Conservation (phyloP, 2,113 vertebrate species). For the Rhinolophus ferrumequinum region DNA sequence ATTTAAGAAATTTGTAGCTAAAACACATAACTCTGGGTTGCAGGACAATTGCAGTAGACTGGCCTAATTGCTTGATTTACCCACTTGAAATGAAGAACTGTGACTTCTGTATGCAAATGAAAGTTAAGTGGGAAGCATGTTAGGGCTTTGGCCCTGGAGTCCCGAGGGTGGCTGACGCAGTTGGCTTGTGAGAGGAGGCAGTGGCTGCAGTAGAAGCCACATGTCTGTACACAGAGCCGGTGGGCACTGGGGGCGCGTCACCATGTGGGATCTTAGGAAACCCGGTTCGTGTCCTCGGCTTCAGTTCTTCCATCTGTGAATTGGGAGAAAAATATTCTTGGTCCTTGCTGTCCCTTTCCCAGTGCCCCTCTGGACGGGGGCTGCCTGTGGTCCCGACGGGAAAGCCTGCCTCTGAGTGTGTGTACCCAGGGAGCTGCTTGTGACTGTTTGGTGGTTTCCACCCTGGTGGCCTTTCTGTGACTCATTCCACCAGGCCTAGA, state of each 20-base stretch:
- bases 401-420: too few relatives aligned
- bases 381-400: neutral
- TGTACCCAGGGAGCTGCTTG: too few relatives aligned
- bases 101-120: constrained; percentile 39
- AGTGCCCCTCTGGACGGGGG: neutral
- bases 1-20: neutral
- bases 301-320: neutral
- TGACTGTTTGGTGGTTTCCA: neutral
- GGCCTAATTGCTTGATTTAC: constrained; percentile 30
- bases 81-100: neutral
- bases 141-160: neutral
- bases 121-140: neutral
- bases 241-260: neutral
- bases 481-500: neutral
- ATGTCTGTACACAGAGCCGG: too few relatives aligned
- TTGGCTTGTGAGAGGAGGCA: neutral
- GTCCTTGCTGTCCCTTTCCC: neutral
- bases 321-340: neutral
- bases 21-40: constrained; percentile 40
- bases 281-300: neutral
- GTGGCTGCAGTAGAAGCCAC: neutral
- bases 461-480: neutral
- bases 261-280: neutral
- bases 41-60: neutral
- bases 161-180: neutral